Percentiles rank a stretch among this genome's conserved stretches.
These are phyloP conservation scores for Sandelia bainsii DNA, from an alignment of 2,797 vertebrate genomes.

Conservation along the genomic window DNA sequence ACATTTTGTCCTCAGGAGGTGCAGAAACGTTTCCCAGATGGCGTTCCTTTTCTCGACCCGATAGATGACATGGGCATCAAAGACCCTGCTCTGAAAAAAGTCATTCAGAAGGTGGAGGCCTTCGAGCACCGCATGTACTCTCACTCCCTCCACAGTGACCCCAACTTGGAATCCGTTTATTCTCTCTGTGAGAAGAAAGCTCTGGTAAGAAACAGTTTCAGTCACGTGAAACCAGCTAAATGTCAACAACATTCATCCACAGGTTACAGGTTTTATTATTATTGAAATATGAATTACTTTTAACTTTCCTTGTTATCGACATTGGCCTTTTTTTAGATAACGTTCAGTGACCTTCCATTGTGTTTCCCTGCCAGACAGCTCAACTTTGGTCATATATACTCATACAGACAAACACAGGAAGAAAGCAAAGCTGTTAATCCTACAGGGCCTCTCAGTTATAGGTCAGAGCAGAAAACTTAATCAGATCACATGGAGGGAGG, in stretches of 20 bases:
- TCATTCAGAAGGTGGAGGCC: slow-evolving; percentile 97
- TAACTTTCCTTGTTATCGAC: not conserved
- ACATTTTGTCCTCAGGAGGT: slow-evolving; percentile 87
- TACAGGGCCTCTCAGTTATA: slow-evolving; percentile 5
- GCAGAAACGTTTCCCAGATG: slow-evolving; percentile 96
- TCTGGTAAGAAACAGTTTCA: slow-evolving; percentile 83
- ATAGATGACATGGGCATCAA: slow-evolving; percentile 99
- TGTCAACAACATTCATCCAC: slow-evolving; percentile 7
- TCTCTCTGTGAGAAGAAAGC: slow-evolving; percentile 97
- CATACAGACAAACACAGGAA: slow-evolving; percentile 61
- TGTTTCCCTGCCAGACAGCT: slow-evolving; percentile 14
- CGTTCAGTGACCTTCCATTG: slow-evolving; percentile 35
- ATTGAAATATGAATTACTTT: not conserved
- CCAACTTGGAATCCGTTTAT: slow-evolving; percentile 91
- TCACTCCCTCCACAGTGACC: slow-evolving; percentile 95
- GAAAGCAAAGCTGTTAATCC: not conserved
- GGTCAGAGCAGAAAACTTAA: slow-evolving; percentile 5
- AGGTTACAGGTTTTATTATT: not conserved
- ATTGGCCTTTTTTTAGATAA: slow-evolving; percentile 10
- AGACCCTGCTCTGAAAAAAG: slow-evolving; percentile 94
- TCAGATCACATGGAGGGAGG: not conserved
- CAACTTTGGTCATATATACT: not conserved
- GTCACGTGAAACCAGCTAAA: slow-evolving; percentile 25
- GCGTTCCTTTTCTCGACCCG: slow-evolving; percentile 93
- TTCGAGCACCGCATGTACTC: slow-evolving; percentile 99